These are phyloP conservation scores for Dendrocincla tyrannina DNA, from an alignment of 2,797 vertebrate genomes.

Conservation along the genomic window DNA sequence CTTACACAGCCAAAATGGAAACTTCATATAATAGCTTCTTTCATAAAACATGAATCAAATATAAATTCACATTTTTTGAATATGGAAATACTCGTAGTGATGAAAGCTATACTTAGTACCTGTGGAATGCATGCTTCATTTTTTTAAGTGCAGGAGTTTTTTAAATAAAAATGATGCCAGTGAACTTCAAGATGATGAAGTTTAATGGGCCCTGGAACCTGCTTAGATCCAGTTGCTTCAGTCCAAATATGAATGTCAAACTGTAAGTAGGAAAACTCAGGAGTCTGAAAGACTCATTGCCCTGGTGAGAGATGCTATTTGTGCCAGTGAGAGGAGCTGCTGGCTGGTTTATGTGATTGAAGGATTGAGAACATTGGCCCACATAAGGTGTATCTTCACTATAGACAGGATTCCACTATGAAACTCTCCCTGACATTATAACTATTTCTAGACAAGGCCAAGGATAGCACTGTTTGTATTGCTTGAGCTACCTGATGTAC, in stretches of 20 bases:
- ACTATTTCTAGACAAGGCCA: not conserved
- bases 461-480: conserved; percentile 43
- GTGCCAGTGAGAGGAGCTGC: conserved; percentile 21
- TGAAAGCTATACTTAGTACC: conserved; percentile 70
- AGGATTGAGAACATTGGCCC: conserved; percentile 34
- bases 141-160: conserved; percentile 8
- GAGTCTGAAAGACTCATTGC: conserved; percentile 29
- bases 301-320: conserved; percentile 19
- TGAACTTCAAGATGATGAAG: conserved; percentile 69
- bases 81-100: conserved; percentile 64
- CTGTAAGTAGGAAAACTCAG: not conserved
- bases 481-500: not conserved
- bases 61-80: conserved; percentile 50
- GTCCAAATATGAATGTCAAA: conserved; percentile 33
- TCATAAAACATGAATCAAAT: conserved; percentile 57
- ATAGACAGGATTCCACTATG: conserved; percentile 38
- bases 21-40: conserved; percentile 51
- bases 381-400: conserved; percentile 24
- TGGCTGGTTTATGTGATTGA: conserved; percentile 22
- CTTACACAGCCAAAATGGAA: conserved; percentile 50
- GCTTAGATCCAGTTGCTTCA: conserved; percentile 54
- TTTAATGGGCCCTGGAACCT: conserved; percentile 64
- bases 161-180: conserved; percentile 59
- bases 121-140: conserved; percentile 66
- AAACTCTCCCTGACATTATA: conserved; percentile 7